Evolutionary conservation across 1,140 invertebrate genomes (phyloP).

Genomic region (Diachasma alloeum): DNA sequence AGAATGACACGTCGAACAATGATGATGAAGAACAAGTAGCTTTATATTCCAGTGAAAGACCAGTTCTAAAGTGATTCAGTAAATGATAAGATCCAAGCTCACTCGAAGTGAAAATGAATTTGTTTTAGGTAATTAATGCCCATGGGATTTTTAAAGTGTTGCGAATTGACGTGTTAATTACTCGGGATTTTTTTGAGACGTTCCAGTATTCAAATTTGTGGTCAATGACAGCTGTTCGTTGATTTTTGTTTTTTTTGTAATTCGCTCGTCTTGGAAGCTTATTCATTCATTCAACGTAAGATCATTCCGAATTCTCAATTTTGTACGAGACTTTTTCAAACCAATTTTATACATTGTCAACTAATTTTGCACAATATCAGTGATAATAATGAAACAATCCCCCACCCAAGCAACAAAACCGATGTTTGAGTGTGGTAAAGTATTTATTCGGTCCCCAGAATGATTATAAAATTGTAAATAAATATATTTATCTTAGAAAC

Average conservation of each 20-base stretch:
- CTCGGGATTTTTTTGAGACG: not conserved
- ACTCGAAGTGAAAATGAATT: not conserved
- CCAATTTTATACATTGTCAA: not conserved
- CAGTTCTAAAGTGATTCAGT: not conserved
- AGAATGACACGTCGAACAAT: slow-evolving; percentile 76
- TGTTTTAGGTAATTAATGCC: not conserved
- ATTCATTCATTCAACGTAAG: not conserved
- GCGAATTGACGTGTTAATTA: not conserved
- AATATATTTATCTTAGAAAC: slow-evolving; percentile 25
- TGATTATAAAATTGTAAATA: slow-evolving; percentile 19
- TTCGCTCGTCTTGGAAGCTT: too few species aligned
- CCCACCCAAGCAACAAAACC: not conserved
- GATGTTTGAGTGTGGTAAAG: not conserved
- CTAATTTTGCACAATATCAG: not conserved
- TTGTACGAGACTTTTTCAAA: not conserved
- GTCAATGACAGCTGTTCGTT: not conserved
- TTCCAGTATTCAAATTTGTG: not conserved
- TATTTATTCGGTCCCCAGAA: slow-evolving; percentile 11
- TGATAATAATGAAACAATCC: not conserved
- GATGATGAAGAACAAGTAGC: slow-evolving; percentile 76
- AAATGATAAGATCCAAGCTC: not conserved
- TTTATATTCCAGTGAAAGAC: not conserved
- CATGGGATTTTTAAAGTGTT: too few species aligned
- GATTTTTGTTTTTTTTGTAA: not conserved
- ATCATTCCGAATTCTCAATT: not conserved